These are phyloP conservation scores for Pentamera pediparva DNA, from an alignment of 53 echinoderm and acorn worm genomes.

Conservation along the genomic window DNA sequence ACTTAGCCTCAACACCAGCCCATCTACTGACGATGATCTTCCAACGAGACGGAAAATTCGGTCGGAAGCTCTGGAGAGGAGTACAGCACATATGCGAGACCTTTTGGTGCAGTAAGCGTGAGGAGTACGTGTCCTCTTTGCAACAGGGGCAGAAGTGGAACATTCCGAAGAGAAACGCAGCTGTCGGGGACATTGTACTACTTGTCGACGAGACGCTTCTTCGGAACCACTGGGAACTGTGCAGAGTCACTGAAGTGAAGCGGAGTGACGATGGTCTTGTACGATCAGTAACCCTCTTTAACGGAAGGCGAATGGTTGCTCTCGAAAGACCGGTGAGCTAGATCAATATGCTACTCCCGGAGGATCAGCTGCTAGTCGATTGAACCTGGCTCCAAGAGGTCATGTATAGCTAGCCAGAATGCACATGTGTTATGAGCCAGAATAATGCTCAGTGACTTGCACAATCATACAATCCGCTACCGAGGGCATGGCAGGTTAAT, in stretches of 20 bases:
- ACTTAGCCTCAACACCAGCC: conserved; percentile 38
- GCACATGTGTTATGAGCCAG: conserved; percentile 11
- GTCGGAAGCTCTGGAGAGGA: conserved; percentile 43
- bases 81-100: conserved; percentile 38
- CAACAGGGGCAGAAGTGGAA: conserved; percentile 43
- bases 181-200: conserved; percentile 43
- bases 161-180: neutral
- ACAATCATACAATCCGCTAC: no score
- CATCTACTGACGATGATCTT: conserved; percentile 48
- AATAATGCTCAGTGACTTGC: conserved; percentile 26
- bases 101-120: conserved; percentile 50
- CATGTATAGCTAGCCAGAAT: no score
- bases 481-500: no score
- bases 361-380: neutral
- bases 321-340: conserved; percentile 32
- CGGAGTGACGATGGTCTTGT: conserved; percentile 11
- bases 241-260: conserved; percentile 10
- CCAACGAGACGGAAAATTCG: conserved; percentile 30
- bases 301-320: neutral
- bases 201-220: conserved; percentile 36
- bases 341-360: conserved; percentile 2
- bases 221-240: no score
- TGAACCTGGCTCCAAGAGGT: neutral
- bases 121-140: conserved; percentile 35
- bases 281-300: conserved; percentile 15